These are phyloP conservation scores for Catagonus wagneri DNA, from an alignment of 2,113 vertebrate species.

Conservation along the genomic window DNA sequence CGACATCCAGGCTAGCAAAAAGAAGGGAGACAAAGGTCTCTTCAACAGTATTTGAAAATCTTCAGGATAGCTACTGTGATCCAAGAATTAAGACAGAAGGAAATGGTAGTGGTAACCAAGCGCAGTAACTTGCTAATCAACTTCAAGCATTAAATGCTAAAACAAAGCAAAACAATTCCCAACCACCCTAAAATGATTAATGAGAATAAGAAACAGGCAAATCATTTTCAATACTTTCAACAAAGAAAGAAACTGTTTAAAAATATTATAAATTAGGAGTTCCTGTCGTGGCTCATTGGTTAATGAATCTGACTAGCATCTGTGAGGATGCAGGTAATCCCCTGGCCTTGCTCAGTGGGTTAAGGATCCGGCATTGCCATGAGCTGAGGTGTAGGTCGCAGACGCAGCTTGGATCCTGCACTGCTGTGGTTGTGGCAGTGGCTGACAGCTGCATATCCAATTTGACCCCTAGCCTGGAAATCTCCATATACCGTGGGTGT, in stretches of 20 bases:
- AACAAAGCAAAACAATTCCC: background rate
- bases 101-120: background rate
- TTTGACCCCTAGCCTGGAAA: no score
- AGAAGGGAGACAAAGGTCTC: background rate
- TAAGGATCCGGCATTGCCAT: no score
- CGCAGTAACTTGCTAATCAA: background rate
- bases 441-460: no score
- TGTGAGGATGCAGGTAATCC: no score
- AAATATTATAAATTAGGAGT: slow-evolving; percentile 35
- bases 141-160: background rate
- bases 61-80: background rate
- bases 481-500: no score
- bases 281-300: no score
- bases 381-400: no score
- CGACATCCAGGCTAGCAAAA: background rate
- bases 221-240: slow-evolving; percentile 24
- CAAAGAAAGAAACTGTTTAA: background rate
- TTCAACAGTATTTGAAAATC: slow-evolving; percentile 38
- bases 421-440: no score
- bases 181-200: background rate
- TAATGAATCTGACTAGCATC: no score
- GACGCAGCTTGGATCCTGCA: no score
- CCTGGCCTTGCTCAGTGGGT: no score
- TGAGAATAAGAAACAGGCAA: slow-evolving; percentile 33
- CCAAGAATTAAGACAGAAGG: background rate